Conservation (phyloP, 2,888 invertebrate genomes). For the Sinopyrophorus schimmeli region DNA sequence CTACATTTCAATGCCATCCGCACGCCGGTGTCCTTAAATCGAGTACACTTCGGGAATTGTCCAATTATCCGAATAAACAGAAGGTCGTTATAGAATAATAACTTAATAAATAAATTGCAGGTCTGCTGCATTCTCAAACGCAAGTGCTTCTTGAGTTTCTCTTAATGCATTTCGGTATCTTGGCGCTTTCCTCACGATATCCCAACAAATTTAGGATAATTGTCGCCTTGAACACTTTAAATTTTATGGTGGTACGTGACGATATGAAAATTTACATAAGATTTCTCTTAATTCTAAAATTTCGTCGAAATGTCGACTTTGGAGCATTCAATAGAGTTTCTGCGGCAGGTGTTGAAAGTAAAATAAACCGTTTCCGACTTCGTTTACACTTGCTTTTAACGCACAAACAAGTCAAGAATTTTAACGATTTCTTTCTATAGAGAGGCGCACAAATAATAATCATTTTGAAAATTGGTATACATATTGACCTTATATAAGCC, state of each 20-base stretch:
- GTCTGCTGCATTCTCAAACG: conserved; percentile 13
- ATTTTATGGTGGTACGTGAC: conserved; percentile 26
- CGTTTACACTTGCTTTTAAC: no score
- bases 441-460: no score
- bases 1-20: conserved; percentile 11
- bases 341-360: conserved; percentile 23
- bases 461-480: no score
- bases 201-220: conserved; percentile 20
- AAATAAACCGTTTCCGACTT: conserved; percentile 16
- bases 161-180: conserved; percentile 14
- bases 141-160: conserved; percentile 4
- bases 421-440: no score
- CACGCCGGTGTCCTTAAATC: conserved; percentile 9
- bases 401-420: no score
- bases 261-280: conserved; percentile 28
- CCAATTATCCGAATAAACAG: conserved; percentile 3
- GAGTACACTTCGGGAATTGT: conserved; percentile 6
- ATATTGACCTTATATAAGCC: no score
- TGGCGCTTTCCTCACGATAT: conserved; percentile 13
- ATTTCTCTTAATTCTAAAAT: conserved; percentile 25
- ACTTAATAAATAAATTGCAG: conserved; percentile 6
- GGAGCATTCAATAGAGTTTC: conserved; percentile 16
- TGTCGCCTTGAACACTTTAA: conserved; percentile 19
- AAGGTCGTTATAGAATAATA: no score
- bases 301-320: no score